Conservation (phyloP, 1,140 invertebrate genomes). For the Lasaia peninsularis region DNA sequence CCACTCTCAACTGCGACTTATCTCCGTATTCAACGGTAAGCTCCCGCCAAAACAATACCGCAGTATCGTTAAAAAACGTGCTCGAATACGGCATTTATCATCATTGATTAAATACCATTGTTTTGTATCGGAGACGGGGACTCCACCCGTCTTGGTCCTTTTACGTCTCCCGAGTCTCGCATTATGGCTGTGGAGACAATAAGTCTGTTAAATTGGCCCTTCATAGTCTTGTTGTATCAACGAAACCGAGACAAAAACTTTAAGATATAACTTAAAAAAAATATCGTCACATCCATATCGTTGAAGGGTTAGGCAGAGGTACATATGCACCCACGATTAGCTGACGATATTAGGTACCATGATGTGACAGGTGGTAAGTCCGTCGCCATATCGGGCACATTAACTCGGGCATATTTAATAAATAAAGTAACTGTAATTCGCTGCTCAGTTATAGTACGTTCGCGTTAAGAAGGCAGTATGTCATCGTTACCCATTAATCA, state of each 20-base stretch:
- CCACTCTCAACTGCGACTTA: slow-evolving; percentile 72
- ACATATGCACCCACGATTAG: too few species aligned
- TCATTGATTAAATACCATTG: slow-evolving; percentile 77
- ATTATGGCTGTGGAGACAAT: slow-evolving; percentile 71
- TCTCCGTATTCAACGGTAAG: slow-evolving; percentile 71
- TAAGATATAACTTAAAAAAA: not conserved
- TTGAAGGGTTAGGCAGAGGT: too few species aligned
- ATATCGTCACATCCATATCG: too few species aligned
- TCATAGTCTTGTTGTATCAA: slow-evolving; percentile 32
- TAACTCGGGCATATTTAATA: too few species aligned
- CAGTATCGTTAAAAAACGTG: slow-evolving; percentile 75
- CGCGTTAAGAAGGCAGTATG: too few species aligned
- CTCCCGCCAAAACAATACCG: slow-evolving; percentile 74
- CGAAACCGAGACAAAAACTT: not conserved
- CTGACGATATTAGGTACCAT: too few species aligned
- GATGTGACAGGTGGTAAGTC: too few species aligned
- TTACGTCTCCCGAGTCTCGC: slow-evolving; percentile 57
- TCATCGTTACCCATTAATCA: too few species aligned
- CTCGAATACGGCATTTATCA: slow-evolving; percentile 74
- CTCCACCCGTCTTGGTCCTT: slow-evolving; percentile 54
- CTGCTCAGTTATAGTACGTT: too few species aligned
- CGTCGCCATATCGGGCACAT: too few species aligned
- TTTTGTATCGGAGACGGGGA: slow-evolving; percentile 68
- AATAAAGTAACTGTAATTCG: too few species aligned
- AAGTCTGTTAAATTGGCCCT: slow-evolving; percentile 76